Evolutionary conservation across 2,888 invertebrate genomes (phyloP), one percentile per base, ranked within the genome.

Genomic region (Cordilura impudica): DNA sequence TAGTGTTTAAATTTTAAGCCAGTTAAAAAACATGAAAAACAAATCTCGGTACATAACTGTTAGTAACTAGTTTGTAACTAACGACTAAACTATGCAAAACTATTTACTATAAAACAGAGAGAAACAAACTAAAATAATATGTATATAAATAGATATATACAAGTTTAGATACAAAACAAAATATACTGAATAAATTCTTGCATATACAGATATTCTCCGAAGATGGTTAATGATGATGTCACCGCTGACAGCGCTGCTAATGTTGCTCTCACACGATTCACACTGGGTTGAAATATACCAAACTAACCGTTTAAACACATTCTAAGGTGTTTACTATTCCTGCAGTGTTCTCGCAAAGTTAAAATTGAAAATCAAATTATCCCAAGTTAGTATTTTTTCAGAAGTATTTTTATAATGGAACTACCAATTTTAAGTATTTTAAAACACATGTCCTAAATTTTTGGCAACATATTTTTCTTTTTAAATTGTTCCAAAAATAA

Each of bases 31-130:
- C 26, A 54, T 45, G 19, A 43, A 53, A 23, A 39, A 51, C 16
- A 26, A 65, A 53, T 65, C 43, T 65, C 65, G 53, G 53, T 65
- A 65, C 16, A 47, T 12, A 19, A 70, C 70, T 76, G 39, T 63
- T 75, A 51, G 63, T 29, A 69, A 69, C 69, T 69, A 58, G 69
- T 63, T 70, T 63, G 18, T 58, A 76, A 76, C 69, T 65, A 69
- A 65, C 63, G 65, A 65, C 58, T 70, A 70, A 76, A 58, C 49
- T 58, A 58, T 63, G 69, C 54, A 31, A 65, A 71, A 66, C 47
- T 26, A 26, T 35, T 35, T 60, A 43, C 5, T 26, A 77, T 51
- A 58, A 71, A 35, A 18, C 5, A 49, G 56, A 29, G 18, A 65
- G 18, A 65, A 21, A 49, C 4, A 18, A 10, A 51, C 16, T 16